Conservation (phyloP, 2,113 vertebrate species). For the Apodemus sylvaticus region DNA sequence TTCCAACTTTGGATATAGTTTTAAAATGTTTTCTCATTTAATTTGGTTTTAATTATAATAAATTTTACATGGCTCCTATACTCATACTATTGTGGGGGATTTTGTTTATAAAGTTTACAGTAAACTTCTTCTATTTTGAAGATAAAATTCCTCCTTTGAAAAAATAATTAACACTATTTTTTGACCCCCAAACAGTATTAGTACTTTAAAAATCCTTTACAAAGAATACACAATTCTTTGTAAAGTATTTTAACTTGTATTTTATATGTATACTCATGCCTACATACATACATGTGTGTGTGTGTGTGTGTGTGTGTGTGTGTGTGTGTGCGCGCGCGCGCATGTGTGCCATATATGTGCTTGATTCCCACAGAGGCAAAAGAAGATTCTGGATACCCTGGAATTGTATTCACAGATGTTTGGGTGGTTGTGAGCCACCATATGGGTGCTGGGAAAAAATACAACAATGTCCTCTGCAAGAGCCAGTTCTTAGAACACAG, state of each 20-base stretch:
- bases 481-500: neutral
- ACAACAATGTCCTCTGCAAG: neutral
- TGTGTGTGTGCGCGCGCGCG: too few species aligned
- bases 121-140: neutral
- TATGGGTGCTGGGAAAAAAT: neutral
- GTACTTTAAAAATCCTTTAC: neutral
- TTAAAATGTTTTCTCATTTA: conserved; percentile 1
- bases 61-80: neutral
- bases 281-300: neutral
- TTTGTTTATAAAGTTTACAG: neutral
- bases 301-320: too few species aligned
- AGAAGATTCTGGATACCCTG: neutral
- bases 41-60: conserved; percentile 5
- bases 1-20: neutral
- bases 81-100: too few species aligned
- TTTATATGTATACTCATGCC: neutral
- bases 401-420: neutral
- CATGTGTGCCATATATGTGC: too few species aligned
- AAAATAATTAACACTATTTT: neutral
- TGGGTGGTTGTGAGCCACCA: neutral
- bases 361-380: neutral
- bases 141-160: conserved; percentile 13
- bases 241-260: neutral
- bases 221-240: neutral
- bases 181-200: neutral